Percentiles rank a stretch among this genome's conserved stretches.
Conservation (phyloP, 2,113 vertebrate genomes). For the Octodon degus region DNA sequence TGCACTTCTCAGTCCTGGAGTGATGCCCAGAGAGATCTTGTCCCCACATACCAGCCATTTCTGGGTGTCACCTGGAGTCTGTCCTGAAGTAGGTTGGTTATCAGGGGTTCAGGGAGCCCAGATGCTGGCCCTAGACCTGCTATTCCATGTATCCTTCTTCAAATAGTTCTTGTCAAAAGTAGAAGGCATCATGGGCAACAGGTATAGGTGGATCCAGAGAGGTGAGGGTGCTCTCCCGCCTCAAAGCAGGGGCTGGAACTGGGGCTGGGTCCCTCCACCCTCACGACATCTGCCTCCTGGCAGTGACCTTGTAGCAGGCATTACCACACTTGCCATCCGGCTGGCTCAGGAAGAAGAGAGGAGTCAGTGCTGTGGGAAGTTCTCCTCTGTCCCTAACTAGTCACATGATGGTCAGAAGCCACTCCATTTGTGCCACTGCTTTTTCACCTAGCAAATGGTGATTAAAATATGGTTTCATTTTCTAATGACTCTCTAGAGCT, state of each 20-base stretch:
- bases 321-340: not conserved
- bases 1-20: not conserved
- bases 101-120: not conserved
- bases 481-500: not conserved
- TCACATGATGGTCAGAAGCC: not conserved
- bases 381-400: not conserved
- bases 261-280: not conserved
- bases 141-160: not conserved
- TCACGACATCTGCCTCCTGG: rapidly evolving
- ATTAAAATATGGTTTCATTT: not conserved
- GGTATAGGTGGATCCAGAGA: not conserved
- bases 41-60: not conserved
- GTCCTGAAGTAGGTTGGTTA: rapidly evolving
- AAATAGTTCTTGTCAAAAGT: not conserved
- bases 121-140: rapidly evolving
- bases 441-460: not conserved
- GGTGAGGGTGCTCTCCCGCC: not conserved
- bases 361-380: not conserved
- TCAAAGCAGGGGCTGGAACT: not conserved
- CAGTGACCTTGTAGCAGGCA: too few relatives aligned
- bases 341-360: not conserved
- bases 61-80: not conserved
- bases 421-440: not conserved
- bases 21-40: rapidly evolving
- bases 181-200: rapidly evolving